phyloP scores from a whole-genome alignment of 2,797 vertebrate species.

The Phyllotis vaccarum region DNA sequence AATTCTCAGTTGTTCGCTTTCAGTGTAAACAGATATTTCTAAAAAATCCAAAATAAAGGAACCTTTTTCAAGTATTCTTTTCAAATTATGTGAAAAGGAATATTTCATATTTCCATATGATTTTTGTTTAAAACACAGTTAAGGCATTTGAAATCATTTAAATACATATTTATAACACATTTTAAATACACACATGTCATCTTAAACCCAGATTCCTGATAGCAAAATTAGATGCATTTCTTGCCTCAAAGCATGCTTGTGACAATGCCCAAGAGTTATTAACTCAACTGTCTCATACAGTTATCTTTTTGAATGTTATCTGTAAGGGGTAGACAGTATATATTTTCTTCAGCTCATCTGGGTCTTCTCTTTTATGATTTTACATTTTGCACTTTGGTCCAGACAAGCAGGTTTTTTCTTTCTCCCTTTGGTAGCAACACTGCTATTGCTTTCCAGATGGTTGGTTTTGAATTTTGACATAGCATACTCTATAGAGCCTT shows the following conservation, averaged over 20 bases:
- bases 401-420: too few species aligned
- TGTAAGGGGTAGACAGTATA: neutral
- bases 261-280: too few species aligned
- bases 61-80: neutral
- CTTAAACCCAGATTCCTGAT: neutral
- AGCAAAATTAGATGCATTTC: neutral
- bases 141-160: neutral
- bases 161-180: neutral
- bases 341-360: neutral
- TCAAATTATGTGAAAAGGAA: neutral
- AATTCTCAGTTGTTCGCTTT: neutral
- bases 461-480: neutral
- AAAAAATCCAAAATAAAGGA: neutral
- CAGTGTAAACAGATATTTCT: neutral
- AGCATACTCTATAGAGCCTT: too few species aligned
- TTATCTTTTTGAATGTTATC: neutral
- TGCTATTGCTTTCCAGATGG: neutral
- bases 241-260: too few species aligned
- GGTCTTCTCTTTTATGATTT: neutral
- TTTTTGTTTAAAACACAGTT: neutral
- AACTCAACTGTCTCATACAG: neutral
- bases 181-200: neutral
- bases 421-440: neutral
- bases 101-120: neutral
- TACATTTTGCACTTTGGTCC: too few species aligned